These are phyloP conservation scores for Colletes latitarsis DNA, from an alignment of 1,140 invertebrate genomes.

Conservation along the genomic window DNA sequence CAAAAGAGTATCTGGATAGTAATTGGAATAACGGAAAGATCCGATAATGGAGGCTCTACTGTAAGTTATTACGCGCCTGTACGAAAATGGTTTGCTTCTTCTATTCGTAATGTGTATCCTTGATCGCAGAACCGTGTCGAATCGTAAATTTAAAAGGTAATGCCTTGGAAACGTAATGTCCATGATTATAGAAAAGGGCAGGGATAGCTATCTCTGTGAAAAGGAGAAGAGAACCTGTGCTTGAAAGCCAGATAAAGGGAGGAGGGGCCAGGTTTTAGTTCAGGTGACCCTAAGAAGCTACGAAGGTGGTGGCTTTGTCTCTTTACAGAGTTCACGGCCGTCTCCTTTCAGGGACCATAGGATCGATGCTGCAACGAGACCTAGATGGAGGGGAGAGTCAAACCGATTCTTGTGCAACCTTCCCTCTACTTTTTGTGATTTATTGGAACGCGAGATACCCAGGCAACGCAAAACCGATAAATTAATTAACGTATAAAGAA, in stretches of 20 bases:
- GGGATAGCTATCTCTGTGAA: not conserved
- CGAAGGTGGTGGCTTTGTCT: conserved; percentile 38
- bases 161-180: not conserved
- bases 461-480: conserved; percentile 13
- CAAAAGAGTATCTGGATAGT: no score
- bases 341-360: conserved; percentile 43
- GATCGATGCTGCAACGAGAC: conserved; percentile 62
- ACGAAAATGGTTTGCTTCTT: not conserved
- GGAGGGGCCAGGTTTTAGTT: conserved; percentile 12
- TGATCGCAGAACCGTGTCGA: not conserved
- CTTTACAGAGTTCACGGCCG: conserved; percentile 59
- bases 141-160: not conserved
- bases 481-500: not conserved
- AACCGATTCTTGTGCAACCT: conserved; percentile 1
- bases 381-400: not conserved
- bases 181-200: not conserved
- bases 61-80: not conserved
- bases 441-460: not conserved
- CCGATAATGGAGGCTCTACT: no score
- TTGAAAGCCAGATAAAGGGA: conserved; percentile 7
- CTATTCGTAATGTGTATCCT: conserved; percentile 4
- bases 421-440: conserved; percentile 4
- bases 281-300: conserved; percentile 30
- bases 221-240: not conserved
- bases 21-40: no score